These are phyloP conservation scores for Microcebus murinus DNA, from an alignment of 2,113 vertebrate genomes.

Conservation along the genomic window DNA sequence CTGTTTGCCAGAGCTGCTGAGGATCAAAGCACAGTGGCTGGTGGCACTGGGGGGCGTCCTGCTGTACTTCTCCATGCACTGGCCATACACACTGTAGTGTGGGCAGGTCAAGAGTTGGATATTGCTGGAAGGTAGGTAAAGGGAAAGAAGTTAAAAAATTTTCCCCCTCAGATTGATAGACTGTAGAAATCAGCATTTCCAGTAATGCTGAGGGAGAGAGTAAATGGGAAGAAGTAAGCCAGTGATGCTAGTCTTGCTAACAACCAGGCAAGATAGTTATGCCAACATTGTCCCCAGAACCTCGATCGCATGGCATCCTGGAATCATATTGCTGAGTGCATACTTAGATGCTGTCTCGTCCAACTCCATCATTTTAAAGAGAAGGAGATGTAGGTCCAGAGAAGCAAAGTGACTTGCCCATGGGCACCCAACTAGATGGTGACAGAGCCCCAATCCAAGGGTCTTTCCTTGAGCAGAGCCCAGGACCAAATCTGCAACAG, in stretches of 20 bases:
- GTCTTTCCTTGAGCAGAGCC: neutral
- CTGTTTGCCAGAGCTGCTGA: neutral
- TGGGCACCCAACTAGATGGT: neutral
- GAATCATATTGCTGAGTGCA: fast-evolving
- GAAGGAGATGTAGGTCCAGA: neutral
- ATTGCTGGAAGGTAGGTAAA: neutral
- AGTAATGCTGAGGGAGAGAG: neutral
- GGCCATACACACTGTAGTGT: too few species aligned
- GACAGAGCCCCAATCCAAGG: neutral
- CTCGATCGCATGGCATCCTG: neutral
- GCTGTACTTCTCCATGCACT: neutral
- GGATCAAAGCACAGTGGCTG: neutral
- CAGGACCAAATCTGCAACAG: neutral
- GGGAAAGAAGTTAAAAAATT: neutral
- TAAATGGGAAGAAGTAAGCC: neutral
- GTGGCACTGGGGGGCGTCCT: neutral
- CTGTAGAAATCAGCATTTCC: neutral
- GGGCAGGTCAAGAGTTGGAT: neutral
- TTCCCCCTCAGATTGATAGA: too few species aligned
- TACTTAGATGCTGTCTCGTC: neutral
- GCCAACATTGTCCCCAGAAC: neutral
- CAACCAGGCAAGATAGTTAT: neutral
- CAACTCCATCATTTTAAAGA: neutral
- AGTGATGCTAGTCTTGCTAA: neutral
- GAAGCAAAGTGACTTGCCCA: neutral